Conservation (phyloP, 2,113 vertebrate species). For the Zeus faber region DNA sequence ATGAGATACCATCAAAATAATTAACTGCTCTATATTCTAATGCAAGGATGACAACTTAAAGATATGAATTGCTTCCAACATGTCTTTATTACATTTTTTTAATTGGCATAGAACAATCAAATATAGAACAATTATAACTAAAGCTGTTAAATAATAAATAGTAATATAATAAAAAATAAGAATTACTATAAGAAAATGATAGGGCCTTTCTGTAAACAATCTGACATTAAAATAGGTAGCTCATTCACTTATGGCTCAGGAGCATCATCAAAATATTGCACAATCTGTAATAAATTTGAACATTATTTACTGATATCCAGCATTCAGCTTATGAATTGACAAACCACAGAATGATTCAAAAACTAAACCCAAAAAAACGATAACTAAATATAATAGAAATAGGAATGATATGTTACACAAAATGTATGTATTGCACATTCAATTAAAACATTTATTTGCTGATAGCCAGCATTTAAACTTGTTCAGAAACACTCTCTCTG, state of each 20-base stretch:
- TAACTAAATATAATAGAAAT: no score
- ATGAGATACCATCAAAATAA: not conserved
- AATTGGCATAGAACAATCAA: constrained; percentile 4
- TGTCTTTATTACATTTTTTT: not conserved
- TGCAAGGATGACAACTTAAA: not conserved
- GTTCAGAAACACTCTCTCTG: no score
- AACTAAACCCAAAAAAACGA: no score
- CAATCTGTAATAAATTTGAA: no score
- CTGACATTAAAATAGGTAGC: not conserved
- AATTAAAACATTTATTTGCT: no score
- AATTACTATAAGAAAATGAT: not conserved
- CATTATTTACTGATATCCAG: no score
- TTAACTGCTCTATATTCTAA: not conserved
- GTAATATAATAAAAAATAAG: not conserved
- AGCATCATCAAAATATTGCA: not conserved
- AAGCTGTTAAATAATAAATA: not conserved
- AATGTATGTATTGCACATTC: no score
- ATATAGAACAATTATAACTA: not conserved
- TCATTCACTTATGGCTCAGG: not conserved
- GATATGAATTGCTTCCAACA: not conserved
- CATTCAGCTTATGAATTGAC: no score
- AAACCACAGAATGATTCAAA: no score
- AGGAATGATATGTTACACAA: no score
- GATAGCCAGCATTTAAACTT: no score
- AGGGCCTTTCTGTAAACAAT: constrained; percentile 1